Evolutionary conservation across 2,888 invertebrate species (phyloP).

Genomic region (Esperia sulphurella): DNA sequence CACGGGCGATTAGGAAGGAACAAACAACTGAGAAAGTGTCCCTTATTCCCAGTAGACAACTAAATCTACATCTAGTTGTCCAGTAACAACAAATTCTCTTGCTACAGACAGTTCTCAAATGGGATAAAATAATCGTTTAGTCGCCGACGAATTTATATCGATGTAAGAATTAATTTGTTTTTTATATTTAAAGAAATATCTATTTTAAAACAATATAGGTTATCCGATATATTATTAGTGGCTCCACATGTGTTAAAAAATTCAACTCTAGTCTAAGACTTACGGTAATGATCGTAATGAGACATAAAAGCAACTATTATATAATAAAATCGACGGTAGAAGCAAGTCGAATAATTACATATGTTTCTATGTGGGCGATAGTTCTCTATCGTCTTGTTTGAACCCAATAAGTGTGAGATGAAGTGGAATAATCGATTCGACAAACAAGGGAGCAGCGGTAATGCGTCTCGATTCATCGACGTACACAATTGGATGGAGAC

Average conservation of each 20-base stretch:
- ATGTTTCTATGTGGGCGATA: not conserved
- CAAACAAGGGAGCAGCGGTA: conserved; percentile 64
- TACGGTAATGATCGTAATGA: too few relatives aligned
- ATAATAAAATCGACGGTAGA: not conserved
- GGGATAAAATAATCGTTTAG: too few relatives aligned
- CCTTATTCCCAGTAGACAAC: conserved; percentile 8
- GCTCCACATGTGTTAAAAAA: too few relatives aligned
- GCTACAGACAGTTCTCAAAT: too few relatives aligned
- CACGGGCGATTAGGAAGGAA: not conserved
- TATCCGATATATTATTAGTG: too few relatives aligned
- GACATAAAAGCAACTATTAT: too few relatives aligned
- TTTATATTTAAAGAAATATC: too few relatives aligned
- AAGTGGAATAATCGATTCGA: conserved; percentile 74
- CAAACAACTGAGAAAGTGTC: not conserved
- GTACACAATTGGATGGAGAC: conserved; percentile 42
- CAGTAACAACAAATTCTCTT: not conserved
- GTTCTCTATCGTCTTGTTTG: conserved; percentile 9
- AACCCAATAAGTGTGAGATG: conserved; percentile 68
- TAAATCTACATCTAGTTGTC: conserved; percentile 25
- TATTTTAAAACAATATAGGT: too few relatives aligned
- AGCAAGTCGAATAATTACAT: conserved; percentile 16
- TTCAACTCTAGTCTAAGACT: too few relatives aligned
- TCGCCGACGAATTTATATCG: too few relatives aligned
- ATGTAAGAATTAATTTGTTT: too few relatives aligned
- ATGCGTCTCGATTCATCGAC: conserved; percentile 44